phyloP scores from a whole-genome alignment of 2,113 vertebrate genomes.

The Balaenoptera acutorostrata region DNA sequence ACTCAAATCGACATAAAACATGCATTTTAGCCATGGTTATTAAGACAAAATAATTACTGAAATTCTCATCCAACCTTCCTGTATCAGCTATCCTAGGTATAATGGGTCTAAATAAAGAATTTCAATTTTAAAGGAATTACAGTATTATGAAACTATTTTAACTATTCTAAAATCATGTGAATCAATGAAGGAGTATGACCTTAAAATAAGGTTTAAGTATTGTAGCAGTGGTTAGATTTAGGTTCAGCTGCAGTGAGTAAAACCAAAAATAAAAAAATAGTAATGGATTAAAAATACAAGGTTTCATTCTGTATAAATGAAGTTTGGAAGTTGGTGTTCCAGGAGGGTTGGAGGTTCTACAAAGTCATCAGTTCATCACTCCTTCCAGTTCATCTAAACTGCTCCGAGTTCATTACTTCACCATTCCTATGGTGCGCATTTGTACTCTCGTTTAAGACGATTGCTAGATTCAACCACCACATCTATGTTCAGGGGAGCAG shows the following conservation, averaged over 20 bases:
- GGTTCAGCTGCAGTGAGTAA: neutral
- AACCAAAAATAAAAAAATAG: neutral
- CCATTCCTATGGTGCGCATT: neutral
- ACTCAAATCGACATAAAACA: neutral
- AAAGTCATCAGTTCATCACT: neutral
- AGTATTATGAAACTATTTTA: conserved; percentile 13
- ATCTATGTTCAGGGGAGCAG: neutral
- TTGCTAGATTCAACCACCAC: neutral
- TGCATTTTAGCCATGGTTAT: neutral
- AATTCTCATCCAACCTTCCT: neutral
- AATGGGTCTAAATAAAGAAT: neutral
- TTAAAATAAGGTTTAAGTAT: neutral
- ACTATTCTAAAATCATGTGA: neutral
- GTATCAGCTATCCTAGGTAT: neutral
- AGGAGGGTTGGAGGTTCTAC: neutral
- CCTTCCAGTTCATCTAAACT: neutral
- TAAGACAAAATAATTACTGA: conserved; percentile 6
- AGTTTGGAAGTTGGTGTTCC: neutral
- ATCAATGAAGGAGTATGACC: neutral
- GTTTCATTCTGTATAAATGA: neutral
- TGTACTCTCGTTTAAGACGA: neutral
- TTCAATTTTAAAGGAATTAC: conserved; percentile 27
- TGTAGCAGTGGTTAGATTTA: neutral
- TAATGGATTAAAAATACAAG: neutral
- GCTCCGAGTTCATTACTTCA: neutral